These are phyloP conservation scores for Anthopleura sola DNA, from an alignment of 64 coral and sea anemone species.

Conservation along the genomic window DNA sequence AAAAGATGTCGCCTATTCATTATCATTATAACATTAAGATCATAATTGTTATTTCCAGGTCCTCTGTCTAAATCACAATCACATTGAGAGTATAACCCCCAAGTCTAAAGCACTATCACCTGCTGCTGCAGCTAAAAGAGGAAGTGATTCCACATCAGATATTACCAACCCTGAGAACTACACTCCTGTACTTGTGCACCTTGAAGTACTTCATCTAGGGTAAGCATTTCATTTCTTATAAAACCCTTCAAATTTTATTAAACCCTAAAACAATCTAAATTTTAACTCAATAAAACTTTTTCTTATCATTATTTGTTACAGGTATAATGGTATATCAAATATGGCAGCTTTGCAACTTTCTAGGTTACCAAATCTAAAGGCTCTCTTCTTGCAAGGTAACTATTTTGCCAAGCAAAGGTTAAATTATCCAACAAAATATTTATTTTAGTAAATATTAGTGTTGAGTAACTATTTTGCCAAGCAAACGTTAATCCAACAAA, in stretches of 20 bases:
- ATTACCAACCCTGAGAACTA: slow-evolving; percentile 80
- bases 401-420: no score
- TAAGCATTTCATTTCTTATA: slow-evolving; percentile 9
- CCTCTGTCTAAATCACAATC: slow-evolving; percentile 85
- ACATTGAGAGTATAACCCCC: slow-evolving; percentile 73
- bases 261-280: no score
- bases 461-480: no score
- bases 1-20: no score
- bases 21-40: no score
- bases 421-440: no score
- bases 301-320: no score
- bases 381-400: slow-evolving; percentile 92
- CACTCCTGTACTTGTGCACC: slow-evolving; percentile 70
- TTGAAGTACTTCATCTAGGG: slow-evolving; percentile 97
- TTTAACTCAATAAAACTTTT: no score
- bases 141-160: slow-evolving; percentile 34
- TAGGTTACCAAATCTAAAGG: slow-evolving; percentile 81
- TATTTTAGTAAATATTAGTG: no score
- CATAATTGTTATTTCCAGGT: slow-evolving; percentile 51
- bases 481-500: no score
- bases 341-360: slow-evolving; percentile 76
- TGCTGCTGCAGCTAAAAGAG: slow-evolving; percentile 52
- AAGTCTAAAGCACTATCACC: slow-evolving; percentile 74
- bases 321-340: slow-evolving; percentile 91
- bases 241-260: no score